Evolutionary conservation across 2,888 invertebrate genomes (phyloP), one percentile per base, ranked within the genome.

Genomic region (Dascillus cervinus): DNA sequence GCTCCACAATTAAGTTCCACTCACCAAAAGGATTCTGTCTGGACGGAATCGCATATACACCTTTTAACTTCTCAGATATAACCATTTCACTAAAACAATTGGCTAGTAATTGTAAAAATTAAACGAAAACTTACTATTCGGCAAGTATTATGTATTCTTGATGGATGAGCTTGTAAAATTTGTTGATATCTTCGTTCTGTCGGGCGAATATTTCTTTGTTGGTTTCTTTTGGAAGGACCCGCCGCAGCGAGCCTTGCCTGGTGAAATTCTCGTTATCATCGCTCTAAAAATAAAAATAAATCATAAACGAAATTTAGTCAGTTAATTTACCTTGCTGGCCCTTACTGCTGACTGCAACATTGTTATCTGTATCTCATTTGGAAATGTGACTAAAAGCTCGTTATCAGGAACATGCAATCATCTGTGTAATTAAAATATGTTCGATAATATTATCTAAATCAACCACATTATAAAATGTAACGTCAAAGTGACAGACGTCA

Each of bases 41-140:
- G 25, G 94, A 90, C 34, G 95, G 95, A 63, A 95, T 88, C 10
- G 92, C 87, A 67, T 94, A 95, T 36, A 94, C 75, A 27, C 94
- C 92, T 52, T 82, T 81, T 46, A 91, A 67, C 60, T 85, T 83
- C 66, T 92, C 88, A 29, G 81, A 82, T 57, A 82, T 80, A 44
- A 90, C 65, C 75, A 86, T 82, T 62, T 88, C 82, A 62, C 89
- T 90, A 60, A 44, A 78, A 77, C 39, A 40, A 49, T 45, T n/a
- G n/a, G n/a, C n/a, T n/a, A n/a, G 27, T 34, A 28, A 21, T 13
- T 30, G 28, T 20, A 15, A 27, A 35, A 37, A 38, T 25, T 22
- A 30, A 23, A 17, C 10, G 25, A 17, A 14, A 24, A 30, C 85
- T 79, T 76, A 92, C 91, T 90, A 94, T 70, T 94, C 92, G 3